Percentiles rank a stretch among this genome's conserved stretches.
Evolutionary conservation across 2,888 invertebrate genomes (phyloP).

Genomic region (Melanophora roralis): DNA sequence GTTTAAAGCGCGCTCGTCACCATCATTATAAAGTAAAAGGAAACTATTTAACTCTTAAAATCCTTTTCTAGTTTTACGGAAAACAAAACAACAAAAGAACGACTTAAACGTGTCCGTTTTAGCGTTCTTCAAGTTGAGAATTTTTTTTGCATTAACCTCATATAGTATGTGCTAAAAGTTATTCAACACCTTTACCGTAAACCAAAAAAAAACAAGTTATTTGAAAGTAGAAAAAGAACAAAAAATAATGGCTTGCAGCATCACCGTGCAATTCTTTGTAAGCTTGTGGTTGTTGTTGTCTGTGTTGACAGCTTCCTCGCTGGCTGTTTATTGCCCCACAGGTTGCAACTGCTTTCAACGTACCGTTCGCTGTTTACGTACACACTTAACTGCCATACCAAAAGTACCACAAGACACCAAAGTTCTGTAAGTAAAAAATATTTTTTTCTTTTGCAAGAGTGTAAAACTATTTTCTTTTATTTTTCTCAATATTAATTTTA

Average conservation of each 20-base stretch:
- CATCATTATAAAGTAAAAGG: neutral
- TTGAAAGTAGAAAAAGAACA: neutral
- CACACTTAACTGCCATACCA: conserved; percentile 70
- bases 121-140: neutral
- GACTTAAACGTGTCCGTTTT: conserved; percentile 30
- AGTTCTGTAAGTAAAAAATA: conserved; percentile 72
- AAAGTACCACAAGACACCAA: conserved; percentile 73
- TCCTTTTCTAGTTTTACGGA: conserved; percentile 6
- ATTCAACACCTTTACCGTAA: conserved; percentile 28
- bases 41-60: conserved; percentile 1
- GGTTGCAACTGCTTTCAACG: conserved; percentile 73
- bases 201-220: neutral
- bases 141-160: neutral
- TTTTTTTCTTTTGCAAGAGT: neutral
- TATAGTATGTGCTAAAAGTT: conserved; percentile 54
- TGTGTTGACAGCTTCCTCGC: conserved; percentile 45
- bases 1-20: conserved; percentile 17
- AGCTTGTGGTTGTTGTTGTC: conserved; percentile 46
- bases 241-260: conserved; percentile 41
- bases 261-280: conserved; percentile 38
- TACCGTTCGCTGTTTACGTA: conserved; percentile 74
- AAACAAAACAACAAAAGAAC: neutral
- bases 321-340: conserved; percentile 68
- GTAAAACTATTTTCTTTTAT: neutral
- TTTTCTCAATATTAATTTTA: neutral